Evolutionary conservation across 2,888 invertebrate species (phyloP), one percentile per base, ranked within the genome.

Genomic region (Agrotis exclamationis): DNA sequence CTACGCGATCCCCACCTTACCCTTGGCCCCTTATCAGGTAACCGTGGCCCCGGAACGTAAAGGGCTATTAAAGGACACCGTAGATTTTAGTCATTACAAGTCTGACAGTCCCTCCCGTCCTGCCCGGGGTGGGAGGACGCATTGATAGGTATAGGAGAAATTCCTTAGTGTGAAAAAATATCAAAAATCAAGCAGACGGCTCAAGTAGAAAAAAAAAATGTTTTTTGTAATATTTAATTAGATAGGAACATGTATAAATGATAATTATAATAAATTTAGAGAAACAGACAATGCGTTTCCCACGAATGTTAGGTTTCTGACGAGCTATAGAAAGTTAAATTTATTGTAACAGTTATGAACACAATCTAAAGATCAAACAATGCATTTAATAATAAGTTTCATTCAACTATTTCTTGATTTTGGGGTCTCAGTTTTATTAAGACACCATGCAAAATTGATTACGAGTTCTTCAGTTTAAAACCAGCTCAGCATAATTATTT

Each of bases 241-340:
- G 1, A 64, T 14, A 44, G 16, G 14, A 6, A 22, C 22, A 13
- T 5, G 0, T 48, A 11, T 9, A 9, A 3, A 50, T 24, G 39
- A 39, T 11, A 39, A 9, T 39, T 11, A 39, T 39, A 1, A 24
- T 13, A 47, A 22, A 20, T 53, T 57, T 50, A 63, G 18, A 57
- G 45, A 51, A 63, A 18, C 63, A 9, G 39, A 72, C 74, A 72
- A 72, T 72, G 60, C 11, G 2, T 14, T 63, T 74, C 72, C 24
- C 74, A 74, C 57, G 64, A 57, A 22, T 18, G 22, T 2, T n/a
- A 14, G 59, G 47, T 60, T 47, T 54, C 47, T 44, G 53, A 54
- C 60, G 39, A 28, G 39, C 45, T 0, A 47, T 24, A 72, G 70
- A 60, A 72, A 71, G 53, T 72, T 44, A 14, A 58, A 60, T 54